phyloP scores from a whole-genome alignment of 2,888 invertebrate species.

The Protodeltote pygarga region DNA sequence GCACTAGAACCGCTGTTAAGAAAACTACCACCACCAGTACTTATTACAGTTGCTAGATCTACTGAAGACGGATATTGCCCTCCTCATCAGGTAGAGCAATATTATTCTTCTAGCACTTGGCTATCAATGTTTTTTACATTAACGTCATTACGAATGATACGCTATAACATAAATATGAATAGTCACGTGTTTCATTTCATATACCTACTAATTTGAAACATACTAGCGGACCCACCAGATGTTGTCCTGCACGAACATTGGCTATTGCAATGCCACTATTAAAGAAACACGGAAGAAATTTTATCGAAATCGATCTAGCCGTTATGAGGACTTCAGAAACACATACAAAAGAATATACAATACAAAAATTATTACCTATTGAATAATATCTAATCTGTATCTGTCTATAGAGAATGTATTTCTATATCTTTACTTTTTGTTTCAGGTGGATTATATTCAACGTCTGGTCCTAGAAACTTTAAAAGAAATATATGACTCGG shows the following conservation, averaged over 20 bases:
- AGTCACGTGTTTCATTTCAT: too few relatives aligned
- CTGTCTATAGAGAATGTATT: neutral
- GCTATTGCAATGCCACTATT: too few relatives aligned
- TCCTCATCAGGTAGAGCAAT: conserved; percentile 88
- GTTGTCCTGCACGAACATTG: too few relatives aligned
- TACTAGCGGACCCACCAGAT: too few relatives aligned
- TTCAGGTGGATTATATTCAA: conserved; percentile 93
- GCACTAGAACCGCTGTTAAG: conserved; percentile 88
- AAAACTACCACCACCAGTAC: conserved; percentile 86
- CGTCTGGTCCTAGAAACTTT: conserved; percentile 88
- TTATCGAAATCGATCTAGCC: too few relatives aligned
- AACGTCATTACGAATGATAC: too few relatives aligned
- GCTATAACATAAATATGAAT: too few relatives aligned
- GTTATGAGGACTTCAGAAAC: too few relatives aligned
- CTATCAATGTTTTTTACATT: too few relatives aligned
- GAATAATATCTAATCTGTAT: neutral
- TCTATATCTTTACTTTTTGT: conserved; percentile 30
- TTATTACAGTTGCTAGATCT: conserved; percentile 94
- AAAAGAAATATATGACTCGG: conserved; percentile 80
- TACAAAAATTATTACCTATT: neutral
- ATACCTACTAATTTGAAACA: too few relatives aligned
- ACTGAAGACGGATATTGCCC: conserved; percentile 97
- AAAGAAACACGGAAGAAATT: too few relatives aligned
- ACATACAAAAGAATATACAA: neutral
- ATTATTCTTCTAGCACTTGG: too few relatives aligned